Conservation (phyloP, 2,113 vertebrate genomes). For the Trematocara stigmaticum region DNA sequence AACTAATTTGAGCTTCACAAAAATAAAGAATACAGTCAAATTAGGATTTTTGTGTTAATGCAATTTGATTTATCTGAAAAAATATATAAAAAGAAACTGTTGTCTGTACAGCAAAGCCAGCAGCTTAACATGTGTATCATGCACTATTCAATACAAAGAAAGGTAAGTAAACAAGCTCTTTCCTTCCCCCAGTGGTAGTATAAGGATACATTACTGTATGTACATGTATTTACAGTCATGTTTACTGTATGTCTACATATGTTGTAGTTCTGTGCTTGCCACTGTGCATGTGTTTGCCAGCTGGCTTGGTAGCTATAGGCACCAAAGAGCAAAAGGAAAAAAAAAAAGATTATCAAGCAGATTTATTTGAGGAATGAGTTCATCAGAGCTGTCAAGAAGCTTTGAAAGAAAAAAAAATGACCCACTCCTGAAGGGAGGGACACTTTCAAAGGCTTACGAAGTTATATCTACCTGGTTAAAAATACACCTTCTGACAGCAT, state of each 20-base stretch:
- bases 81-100: background rate
- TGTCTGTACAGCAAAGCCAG: background rate
- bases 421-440: background rate
- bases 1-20: background rate
- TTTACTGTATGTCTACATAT: background rate
- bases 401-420: constrained; percentile 33
- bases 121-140: background rate
- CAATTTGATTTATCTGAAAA: background rate
- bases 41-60: background rate
- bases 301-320: background rate
- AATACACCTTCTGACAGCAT: constrained; percentile 21
- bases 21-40: background rate
- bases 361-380: constrained; percentile 13
- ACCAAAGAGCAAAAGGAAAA: background rate
- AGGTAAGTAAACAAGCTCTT: background rate
- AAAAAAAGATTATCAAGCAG: background rate
- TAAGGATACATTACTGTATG: background rate
- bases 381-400: constrained; percentile 17
- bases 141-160: background rate
- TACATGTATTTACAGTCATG: background rate
- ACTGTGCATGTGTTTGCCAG: background rate
- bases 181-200: background rate
- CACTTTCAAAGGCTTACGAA: constrained; percentile 15
- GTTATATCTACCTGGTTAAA: constrained; percentile 8
- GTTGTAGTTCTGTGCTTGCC: background rate